phyloP scores from a whole-genome alignment of 2,888 invertebrate species.

The Hypomecis punctinalis region DNA sequence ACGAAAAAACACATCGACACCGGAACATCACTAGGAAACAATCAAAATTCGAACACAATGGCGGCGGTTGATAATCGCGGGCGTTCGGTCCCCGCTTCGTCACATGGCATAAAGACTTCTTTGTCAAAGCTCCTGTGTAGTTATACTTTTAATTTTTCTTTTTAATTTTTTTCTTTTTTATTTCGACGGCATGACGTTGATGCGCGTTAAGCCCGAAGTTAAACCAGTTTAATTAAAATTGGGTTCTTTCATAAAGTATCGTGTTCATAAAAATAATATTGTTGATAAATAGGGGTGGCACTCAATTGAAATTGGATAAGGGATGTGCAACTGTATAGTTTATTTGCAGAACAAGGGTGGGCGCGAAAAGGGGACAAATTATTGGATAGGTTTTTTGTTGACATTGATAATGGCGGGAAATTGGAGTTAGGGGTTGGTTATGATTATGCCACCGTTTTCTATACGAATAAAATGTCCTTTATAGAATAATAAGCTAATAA shows the following conservation, averaged over 20 bases:
- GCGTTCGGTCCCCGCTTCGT: conserved; percentile 63
- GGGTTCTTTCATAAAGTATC: conserved; percentile 57
- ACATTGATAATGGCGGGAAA: conserved; percentile 72
- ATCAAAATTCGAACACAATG: conserved; percentile 79
- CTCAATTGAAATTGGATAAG: conserved; percentile 58
- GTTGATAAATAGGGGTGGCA: conserved; percentile 58
- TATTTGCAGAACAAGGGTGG: conserved; percentile 58
- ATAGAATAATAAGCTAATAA: background rate
- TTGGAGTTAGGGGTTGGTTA: conserved; percentile 52
- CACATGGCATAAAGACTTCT: conserved; percentile 63
- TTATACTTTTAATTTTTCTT: conserved; percentile 49
- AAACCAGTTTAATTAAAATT: conserved; percentile 80
- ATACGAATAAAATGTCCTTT: background rate
- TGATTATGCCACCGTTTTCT: conserved; percentile 26
- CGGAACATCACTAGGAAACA: conserved; percentile 66
- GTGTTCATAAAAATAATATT: conserved; percentile 82
- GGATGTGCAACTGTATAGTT: conserved; percentile 44
- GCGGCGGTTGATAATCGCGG: conserved; percentile 76
- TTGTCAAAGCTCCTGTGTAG: conserved; percentile 67
- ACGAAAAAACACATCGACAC: conserved; percentile 46
- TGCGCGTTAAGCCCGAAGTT: conserved; percentile 68
- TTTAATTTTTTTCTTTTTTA: conserved; percentile 51
- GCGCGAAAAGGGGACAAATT: conserved; percentile 52
- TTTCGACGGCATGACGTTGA: conserved; percentile 47
- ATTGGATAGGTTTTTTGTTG: conserved; percentile 70